These are phyloP conservation scores for Archips xylosteana DNA, from an alignment of 2,888 invertebrate species.

Conservation along the genomic window DNA sequence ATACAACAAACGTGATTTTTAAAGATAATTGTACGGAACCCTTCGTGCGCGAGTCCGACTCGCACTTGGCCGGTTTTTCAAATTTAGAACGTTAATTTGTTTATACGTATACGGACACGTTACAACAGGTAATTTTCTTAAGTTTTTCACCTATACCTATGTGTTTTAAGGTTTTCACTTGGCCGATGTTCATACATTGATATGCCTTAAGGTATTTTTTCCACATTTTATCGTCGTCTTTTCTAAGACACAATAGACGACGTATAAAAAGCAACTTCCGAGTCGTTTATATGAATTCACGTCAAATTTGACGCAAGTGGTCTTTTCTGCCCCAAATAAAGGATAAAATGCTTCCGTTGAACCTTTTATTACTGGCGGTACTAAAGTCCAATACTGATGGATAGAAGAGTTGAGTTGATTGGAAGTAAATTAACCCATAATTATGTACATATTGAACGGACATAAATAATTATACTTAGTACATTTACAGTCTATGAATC, in stretches of 20 bases:
- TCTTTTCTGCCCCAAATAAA: conserved; percentile 59
- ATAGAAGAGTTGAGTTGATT: conserved; percentile 21
- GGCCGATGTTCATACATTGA: neutral
- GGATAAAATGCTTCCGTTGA: conserved; percentile 61
- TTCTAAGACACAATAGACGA: conserved; percentile 4
- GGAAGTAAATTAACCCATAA: neutral
- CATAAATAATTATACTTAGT: neutral
- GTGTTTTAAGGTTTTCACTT: too few species aligned
- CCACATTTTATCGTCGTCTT: neutral
- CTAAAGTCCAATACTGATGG: conserved; percentile 12
- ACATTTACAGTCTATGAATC: too few species aligned
- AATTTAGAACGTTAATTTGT: too few species aligned
- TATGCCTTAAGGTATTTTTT: neutral
- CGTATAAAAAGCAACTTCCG: conserved; percentile 27
- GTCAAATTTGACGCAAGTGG: conserved; percentile 59
- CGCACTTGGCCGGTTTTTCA: too few species aligned
- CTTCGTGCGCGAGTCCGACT: too few species aligned
- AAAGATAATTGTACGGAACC: too few species aligned
- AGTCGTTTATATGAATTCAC: conserved; percentile 53
- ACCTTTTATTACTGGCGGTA: conserved; percentile 43
- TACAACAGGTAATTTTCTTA: too few species aligned
- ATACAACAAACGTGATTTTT: too few species aligned
- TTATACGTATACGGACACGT: too few species aligned
- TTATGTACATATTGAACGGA: neutral
- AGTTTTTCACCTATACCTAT: too few species aligned